Conservation (phyloP, 2,797 vertebrate genomes). For the Gymnocypris eckloni region DNA sequence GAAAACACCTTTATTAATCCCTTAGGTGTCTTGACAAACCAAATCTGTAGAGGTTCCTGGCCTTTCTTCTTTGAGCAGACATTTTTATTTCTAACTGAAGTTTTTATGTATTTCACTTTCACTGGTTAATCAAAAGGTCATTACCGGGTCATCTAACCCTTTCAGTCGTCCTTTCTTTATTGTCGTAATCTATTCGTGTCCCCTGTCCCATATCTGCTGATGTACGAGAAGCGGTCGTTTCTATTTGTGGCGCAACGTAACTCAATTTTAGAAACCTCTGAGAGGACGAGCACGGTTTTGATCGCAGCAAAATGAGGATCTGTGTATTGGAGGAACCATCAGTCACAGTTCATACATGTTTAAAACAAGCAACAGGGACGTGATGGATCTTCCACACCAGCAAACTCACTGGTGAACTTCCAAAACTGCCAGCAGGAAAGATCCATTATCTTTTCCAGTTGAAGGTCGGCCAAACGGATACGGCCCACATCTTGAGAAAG, state of each 20-base stretch:
- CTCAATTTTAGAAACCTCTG: constrained; percentile 60
- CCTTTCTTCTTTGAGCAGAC: constrained; percentile 19
- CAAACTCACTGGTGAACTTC: constrained; percentile 74
- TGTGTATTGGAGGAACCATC: constrained; percentile 46
- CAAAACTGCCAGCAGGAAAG: constrained; percentile 68
- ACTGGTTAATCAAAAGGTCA: constrained; percentile 59
- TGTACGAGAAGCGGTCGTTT: constrained; percentile 48
- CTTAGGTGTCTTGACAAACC: constrained; percentile 20
- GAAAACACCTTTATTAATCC: constrained; percentile 33
- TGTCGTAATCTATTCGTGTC: constrained; percentile 35
- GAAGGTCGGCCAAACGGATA: constrained; percentile 79
- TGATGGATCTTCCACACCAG: constrained; percentile 26
- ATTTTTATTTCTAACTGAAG: constrained; percentile 36
- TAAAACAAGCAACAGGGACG: constrained; percentile 52
- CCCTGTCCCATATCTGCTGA: constrained; percentile 13
- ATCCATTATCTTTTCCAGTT: constrained; percentile 73
- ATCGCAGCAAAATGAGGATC: constrained; percentile 31
- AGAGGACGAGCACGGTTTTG: constrained; percentile 5
- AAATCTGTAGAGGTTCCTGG: constrained; percentile 11
- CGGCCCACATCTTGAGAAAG: constrained; percentile 69
- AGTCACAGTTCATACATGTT: constrained; percentile 61
- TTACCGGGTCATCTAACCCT: constrained; percentile 50
- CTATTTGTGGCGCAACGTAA: constrained; percentile 52
- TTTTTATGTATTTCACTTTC: constrained; percentile 48
- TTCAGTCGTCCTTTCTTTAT: constrained; percentile 54